Percentiles rank a stretch among this genome's conserved stretches.
phyloP scores from a whole-genome alignment of 2,113 vertebrate genomes.

The Shinisaurus crocodilurus region DNA sequence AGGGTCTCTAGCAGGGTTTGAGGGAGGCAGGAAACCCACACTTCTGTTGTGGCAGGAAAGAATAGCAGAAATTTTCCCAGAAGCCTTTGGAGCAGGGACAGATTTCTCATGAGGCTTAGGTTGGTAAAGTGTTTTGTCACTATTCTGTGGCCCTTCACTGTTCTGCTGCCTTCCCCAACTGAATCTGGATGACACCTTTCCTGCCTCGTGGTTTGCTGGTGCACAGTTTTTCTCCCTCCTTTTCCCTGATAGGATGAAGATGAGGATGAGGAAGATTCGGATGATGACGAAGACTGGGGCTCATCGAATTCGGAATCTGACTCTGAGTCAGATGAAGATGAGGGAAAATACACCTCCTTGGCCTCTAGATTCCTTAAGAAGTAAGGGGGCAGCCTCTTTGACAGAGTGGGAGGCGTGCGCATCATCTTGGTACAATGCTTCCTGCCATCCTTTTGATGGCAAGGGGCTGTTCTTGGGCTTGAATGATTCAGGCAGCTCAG shows the following conservation, averaged over 20 bases:
- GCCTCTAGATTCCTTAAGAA: conserved; percentile 88
- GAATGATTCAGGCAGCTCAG: neutral
- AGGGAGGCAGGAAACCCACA: neutral
- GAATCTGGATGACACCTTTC: neutral
- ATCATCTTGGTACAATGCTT: too few relatives aligned
- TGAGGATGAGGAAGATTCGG: conserved; percentile 79
- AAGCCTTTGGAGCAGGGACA: neutral
- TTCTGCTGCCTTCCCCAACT: neutral
- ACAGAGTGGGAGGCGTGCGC: neutral
- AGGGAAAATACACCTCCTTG: conserved; percentile 79
- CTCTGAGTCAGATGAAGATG: conserved; percentile 85
- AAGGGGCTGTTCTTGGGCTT: neutral
- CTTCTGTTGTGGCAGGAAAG: neutral
- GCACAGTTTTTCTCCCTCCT: neutral
- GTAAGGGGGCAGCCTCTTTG: conserved; percentile 68
- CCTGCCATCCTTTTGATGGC: neutral
- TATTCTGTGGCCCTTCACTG: neutral
- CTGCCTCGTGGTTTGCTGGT: neutral
- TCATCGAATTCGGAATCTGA: conserved; percentile 81
- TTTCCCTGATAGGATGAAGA: conserved; percentile 49
- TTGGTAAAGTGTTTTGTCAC: neutral
- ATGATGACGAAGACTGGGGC: conserved; percentile 87
- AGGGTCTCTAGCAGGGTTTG: neutral
- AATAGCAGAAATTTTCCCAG: neutral
- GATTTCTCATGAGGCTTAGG: neutral